These are phyloP conservation scores for Cliona cf. orientalis DNA, from an alignment of 37 sponge, comb jelly and placozoan genomes.

Conservation along the genomic window DNA sequence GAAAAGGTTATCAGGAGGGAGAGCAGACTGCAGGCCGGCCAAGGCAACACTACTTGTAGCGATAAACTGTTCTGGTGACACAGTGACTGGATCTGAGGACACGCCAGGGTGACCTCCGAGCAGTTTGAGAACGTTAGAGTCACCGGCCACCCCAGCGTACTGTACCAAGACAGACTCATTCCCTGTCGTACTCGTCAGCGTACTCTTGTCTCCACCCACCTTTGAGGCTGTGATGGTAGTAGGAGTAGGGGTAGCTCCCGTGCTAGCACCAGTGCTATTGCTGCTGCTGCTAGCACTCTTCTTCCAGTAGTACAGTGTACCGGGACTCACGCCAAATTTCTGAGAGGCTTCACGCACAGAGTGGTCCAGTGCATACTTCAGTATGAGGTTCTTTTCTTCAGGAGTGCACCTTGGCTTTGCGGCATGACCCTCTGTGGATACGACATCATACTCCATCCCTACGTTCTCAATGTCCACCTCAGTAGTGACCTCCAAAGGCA, in stretches of 20 bases:
- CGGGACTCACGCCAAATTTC: constrained; percentile 71
- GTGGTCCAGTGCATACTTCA: constrained; percentile 80
- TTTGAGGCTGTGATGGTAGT: neutral
- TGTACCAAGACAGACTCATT: neutral
- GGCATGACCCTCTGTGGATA: constrained; percentile 67
- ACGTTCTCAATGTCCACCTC: constrained; percentile 75
- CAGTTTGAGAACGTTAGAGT: neutral
- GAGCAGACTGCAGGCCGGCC: neutral
- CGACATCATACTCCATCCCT: constrained; percentile 78
- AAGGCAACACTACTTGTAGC: neutral
- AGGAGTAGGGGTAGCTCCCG: neutral
- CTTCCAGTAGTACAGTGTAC: constrained; percentile 83
- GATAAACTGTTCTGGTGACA: neutral
- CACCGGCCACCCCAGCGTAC: neutral
- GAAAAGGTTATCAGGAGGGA: constrained; percentile 23
- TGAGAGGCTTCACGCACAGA: constrained; percentile 72
- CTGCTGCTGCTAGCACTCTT: constrained; percentile 16
- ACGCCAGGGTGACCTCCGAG: neutral
- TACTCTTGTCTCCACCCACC: neutral
- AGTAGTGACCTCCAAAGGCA: constrained; percentile 65
- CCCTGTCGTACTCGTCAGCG: neutral
- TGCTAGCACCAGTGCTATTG: neutral
- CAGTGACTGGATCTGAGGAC: neutral
- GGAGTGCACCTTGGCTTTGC: constrained; percentile 77
- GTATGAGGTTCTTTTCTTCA: constrained; percentile 71